Evolutionary conservation across 92 coral and sea anemone genomes (phyloP).

Genomic region (Porites evermanni): DNA sequence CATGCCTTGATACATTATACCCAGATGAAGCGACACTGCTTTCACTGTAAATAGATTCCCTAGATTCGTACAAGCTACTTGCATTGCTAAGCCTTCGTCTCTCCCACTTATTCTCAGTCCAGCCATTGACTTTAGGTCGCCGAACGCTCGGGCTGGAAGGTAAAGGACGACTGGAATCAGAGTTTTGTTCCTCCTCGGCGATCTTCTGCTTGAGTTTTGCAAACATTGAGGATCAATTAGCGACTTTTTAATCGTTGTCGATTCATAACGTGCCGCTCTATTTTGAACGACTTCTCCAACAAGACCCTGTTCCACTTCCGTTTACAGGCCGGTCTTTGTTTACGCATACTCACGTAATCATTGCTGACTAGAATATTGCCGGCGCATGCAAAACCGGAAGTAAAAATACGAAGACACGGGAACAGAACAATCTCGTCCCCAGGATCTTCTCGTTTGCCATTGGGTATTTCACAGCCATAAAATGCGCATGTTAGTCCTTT

Average conservation of each 20-base stretch:
- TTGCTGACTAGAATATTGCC: slow-evolving; percentile 34
- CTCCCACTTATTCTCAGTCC: slow-evolving; percentile 97
- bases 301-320: slow-evolving; percentile 29
- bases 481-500: too few species aligned
- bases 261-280: slow-evolving; percentile 16
- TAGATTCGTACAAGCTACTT: slow-evolving; percentile 92
- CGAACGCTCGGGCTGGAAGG: slow-evolving; percentile 85
- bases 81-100: slow-evolving; percentile 93
- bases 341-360: slow-evolving; percentile 37
- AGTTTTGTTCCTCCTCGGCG: slow-evolving; percentile 94
- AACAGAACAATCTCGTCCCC: not conserved
- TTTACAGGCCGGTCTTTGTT: slow-evolving; percentile 31
- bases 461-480: too few species aligned
- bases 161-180: slow-evolving; percentile 76
- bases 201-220: slow-evolving; percentile 97
- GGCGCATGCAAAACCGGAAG: slow-evolving; percentile 36
- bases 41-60: slow-evolving; percentile 89
- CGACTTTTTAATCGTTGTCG: not conserved
- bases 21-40: slow-evolving; percentile 76
- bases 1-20: slow-evolving; percentile 74
- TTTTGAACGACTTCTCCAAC: not conserved
- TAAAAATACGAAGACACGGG: not conserved
- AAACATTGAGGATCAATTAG: slow-evolving; percentile 70
- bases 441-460: not conserved
- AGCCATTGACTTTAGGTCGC: slow-evolving; percentile 74